Conservation (phyloP, 2,113 vertebrate genomes). For the Nerophis ophidion region DNA sequence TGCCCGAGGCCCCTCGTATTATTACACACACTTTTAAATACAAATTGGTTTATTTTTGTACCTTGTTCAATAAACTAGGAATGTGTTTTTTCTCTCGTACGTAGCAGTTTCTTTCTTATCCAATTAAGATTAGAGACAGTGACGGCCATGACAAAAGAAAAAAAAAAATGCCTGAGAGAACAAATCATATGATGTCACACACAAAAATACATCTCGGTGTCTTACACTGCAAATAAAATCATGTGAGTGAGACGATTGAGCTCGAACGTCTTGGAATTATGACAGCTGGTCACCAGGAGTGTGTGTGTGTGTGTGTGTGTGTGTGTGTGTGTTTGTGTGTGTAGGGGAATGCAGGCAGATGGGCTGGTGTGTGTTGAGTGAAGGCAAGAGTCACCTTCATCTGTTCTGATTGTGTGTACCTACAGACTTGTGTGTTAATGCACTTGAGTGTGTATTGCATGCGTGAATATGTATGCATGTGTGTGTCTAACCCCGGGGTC, state of each 20-base stretch:
- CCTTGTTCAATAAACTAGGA: slow-evolving; percentile 1
- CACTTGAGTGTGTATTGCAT: slow-evolving; percentile 29
- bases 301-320: slow-evolving; percentile 19
- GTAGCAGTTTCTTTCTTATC: slow-evolving; percentile 5
- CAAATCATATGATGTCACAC: neutral
- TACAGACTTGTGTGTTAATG: slow-evolving; percentile 4
- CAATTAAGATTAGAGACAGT: slow-evolving; percentile 3
- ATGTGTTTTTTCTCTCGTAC: neutral
- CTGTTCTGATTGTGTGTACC: slow-evolving; percentile 35
- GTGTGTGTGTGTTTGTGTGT: slow-evolving; percentile 21
- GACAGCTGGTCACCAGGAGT: slow-evolving; percentile 39
- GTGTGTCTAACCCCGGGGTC: no score
- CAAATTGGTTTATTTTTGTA: slow-evolving; percentile 3
- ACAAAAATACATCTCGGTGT: slow-evolving; percentile 5
- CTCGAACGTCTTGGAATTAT: slow-evolving; percentile 40
- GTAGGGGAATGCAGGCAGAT: slow-evolving; percentile 47
- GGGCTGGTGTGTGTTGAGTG: slow-evolving; percentile 56
- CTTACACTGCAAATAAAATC: slow-evolving; percentile 13
- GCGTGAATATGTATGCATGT: slow-evolving; percentile 25
- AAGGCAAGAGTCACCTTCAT: slow-evolving; percentile 66
- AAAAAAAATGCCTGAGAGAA: slow-evolving; percentile 6
- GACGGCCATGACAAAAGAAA: neutral
- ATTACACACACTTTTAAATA: slow-evolving; percentile 3
- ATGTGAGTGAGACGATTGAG: slow-evolving; percentile 33
- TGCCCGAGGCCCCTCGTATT: neutral